A percentile compares a stretch with the other conserved stretches of the same genome.
Conservation (phyloP, 1,140 invertebrate species). For the Bradysia coprophila region DNA sequence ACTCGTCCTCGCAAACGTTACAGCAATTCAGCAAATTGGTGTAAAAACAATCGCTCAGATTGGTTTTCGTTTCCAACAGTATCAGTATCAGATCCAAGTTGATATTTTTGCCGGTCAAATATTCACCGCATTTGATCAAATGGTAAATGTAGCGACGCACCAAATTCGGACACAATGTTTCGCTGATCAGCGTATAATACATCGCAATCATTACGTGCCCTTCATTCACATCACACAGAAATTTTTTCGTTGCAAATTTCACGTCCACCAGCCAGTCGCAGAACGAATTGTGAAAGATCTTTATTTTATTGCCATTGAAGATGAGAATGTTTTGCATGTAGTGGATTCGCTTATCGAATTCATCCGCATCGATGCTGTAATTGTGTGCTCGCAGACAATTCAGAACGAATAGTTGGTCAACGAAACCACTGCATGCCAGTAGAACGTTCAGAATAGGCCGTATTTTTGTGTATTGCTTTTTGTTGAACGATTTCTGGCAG, state of each 20-base stretch:
- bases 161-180: constrained; percentile 20
- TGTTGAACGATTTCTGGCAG: constrained; percentile 78
- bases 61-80: constrained; percentile 19
- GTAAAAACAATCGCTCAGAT: constrained; percentile 22
- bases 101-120: constrained; percentile 15
- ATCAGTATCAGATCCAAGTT: constrained; percentile 21
- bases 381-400: constrained; percentile 68
- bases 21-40: constrained; percentile 22
- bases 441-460: constrained; percentile 69
- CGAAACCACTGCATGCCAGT: constrained; percentile 65
- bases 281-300: constrained; percentile 80
- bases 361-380: constrained; percentile 57
- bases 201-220: constrained; percentile 81
- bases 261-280: constrained; percentile 89
- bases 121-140: constrained; percentile 18
- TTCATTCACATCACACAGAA: constrained; percentile 68
- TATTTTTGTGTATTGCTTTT: constrained; percentile 69
- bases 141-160: constrained; percentile 19
- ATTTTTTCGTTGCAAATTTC: constrained; percentile 90
- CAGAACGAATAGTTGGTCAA: constrained; percentile 62
- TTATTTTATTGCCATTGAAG: constrained; percentile 33
- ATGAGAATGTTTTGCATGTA: constrained; percentile 44
- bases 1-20: constrained; percentile 19
- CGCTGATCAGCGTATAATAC: constrained; percentile 45
- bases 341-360: constrained; percentile 67